A percentile compares a stretch with the other conserved stretches of the same genome.
phyloP scores from a whole-genome alignment of 2,797 vertebrate genomes.

The Karalla daura region DNA sequence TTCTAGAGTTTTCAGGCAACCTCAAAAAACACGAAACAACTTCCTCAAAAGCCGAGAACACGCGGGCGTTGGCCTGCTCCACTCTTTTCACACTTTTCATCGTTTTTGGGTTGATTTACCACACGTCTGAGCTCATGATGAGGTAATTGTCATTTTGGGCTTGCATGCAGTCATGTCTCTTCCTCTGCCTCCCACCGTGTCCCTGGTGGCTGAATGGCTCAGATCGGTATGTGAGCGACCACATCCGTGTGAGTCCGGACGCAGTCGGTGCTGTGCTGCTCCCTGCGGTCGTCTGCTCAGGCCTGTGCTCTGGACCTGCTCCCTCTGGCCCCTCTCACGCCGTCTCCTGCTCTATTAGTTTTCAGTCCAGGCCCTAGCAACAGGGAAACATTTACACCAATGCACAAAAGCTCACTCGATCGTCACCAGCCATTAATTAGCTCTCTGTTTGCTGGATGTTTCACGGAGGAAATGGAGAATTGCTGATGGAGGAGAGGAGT shows the following conservation, averaged over 20 bases:
- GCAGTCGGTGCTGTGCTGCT: conserved; percentile 6
- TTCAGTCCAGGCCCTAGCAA: conserved; percentile 74
- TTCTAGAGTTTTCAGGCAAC: conserved; percentile 24
- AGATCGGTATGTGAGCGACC: conserved; percentile 16
- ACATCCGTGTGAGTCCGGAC: conserved; percentile 37
- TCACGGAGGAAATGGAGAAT: conserved; percentile 66
- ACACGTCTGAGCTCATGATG: neutral
- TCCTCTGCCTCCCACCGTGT: neutral
- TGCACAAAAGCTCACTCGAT: conserved; percentile 58
- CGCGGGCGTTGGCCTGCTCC: conserved; percentile 35
- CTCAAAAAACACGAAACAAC: conserved; percentile 12
- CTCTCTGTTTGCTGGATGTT: conserved; percentile 67
- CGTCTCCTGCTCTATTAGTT: conserved; percentile 55
- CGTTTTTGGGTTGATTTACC: neutral
- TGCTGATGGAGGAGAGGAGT: conserved; percentile 70
- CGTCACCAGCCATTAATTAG: conserved; percentile 66
- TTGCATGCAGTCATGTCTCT: neutral
- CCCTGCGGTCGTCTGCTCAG: conserved; percentile 32
- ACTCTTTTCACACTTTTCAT: too few species aligned
- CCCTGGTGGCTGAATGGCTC: neutral
- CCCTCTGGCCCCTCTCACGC: conserved; percentile 28
- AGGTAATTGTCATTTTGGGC: conserved; percentile 7
- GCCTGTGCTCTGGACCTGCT: conserved; percentile 38
- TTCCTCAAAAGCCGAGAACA: conserved; percentile 46
- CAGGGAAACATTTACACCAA: conserved; percentile 78